Conservation (phyloP, 1,140 invertebrate genomes). For the Cardiocondyla obscurior region DNA sequence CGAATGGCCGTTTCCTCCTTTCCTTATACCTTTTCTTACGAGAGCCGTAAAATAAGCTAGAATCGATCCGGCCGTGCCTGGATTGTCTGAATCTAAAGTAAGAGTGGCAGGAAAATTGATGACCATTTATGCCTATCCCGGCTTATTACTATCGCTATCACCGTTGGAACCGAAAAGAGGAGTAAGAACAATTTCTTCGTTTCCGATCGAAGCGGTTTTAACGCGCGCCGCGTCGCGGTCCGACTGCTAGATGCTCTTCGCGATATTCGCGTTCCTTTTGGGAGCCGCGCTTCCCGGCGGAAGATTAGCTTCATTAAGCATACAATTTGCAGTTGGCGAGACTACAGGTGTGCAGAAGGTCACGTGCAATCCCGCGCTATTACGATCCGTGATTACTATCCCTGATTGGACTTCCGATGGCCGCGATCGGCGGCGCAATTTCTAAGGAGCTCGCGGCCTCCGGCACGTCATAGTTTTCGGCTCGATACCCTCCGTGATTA, state of each 20-base stretch:
- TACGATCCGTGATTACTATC: conserved; percentile 36
- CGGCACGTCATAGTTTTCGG: conserved; percentile 18
- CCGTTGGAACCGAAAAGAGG: background rate
- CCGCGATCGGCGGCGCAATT: background rate
- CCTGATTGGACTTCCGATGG: conserved; percentile 25
- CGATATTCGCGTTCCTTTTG: background rate
- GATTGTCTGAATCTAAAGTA: background rate
- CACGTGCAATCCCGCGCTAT: conserved; percentile 5
- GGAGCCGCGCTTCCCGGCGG: background rate
- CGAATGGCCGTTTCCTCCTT: conserved; percentile 16
- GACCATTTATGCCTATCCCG: conserved; percentile 10
- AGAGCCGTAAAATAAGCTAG: background rate
- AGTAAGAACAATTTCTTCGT: background rate
- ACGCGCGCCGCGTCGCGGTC: background rate
- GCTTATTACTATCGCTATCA: background rate
- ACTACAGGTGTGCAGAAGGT: conserved; percentile 2
- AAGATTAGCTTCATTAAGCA: conserved; percentile 26
- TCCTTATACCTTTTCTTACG: conserved; percentile 1
- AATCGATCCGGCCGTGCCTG: background rate
- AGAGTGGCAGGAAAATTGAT: conserved; percentile 8
- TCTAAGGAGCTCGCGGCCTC: conserved; percentile 27
- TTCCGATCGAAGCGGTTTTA: background rate
- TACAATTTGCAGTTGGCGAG: conserved; percentile 9
- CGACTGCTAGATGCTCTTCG: background rate
- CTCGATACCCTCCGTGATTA: conserved; percentile 26